A percentile compares a stretch with the other conserved stretches of the same genome.
These are phyloP conservation scores for Calyptomena viridis DNA, from an alignment of 2,113 vertebrate genomes.

Conservation along the genomic window DNA sequence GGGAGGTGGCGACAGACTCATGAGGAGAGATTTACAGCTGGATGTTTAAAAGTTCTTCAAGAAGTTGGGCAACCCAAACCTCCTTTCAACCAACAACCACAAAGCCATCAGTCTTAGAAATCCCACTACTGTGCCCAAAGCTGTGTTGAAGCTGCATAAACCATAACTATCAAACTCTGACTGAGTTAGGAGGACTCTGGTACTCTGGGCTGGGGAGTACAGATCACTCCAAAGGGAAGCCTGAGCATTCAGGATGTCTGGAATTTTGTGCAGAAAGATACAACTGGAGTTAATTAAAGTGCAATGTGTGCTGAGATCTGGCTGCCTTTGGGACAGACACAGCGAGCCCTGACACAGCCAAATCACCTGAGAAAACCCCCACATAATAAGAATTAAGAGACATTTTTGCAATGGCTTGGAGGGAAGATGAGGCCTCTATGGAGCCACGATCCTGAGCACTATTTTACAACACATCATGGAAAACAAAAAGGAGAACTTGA, in stretches of 20 bases:
- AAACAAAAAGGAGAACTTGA: neutral
- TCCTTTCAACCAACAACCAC: neutral
- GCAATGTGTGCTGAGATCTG: neutral
- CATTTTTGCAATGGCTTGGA: neutral
- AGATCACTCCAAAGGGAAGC: accelerated
- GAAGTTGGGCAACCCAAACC: neutral
- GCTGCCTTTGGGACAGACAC: neutral
- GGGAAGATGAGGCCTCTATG: neutral
- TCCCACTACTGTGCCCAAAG: neutral
- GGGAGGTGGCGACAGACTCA: neutral
- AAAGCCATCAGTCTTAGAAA: neutral
- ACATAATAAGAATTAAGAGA: neutral
- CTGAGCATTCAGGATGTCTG: neutral
- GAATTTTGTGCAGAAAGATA: neutral
- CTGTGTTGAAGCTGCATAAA: neutral
- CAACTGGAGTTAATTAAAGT: neutral
- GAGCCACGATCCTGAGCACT: neutral
- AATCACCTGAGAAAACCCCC: neutral
- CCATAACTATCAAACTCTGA: neutral
- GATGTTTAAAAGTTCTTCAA: neutral
- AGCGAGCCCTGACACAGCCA: neutral
- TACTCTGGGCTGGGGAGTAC: neutral
- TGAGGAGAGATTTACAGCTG: neutral
- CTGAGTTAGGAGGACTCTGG: neutral
- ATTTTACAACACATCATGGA: neutral